These are phyloP conservation scores for Hycleus phaleratus DNA, from an alignment of 1,140 invertebrate species.

Conservation along the genomic window DNA sequence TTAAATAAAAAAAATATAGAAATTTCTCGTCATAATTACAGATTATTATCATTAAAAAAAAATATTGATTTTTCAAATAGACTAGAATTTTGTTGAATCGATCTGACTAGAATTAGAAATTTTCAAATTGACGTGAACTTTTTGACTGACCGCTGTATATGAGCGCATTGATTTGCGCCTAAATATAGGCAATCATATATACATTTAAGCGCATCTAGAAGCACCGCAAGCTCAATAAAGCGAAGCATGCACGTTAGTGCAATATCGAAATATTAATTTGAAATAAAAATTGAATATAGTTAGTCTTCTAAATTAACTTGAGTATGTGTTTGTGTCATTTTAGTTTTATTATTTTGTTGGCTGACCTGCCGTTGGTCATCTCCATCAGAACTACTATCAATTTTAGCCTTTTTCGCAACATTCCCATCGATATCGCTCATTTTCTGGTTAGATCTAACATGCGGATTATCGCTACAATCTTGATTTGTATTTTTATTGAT, in stretches of 20 bases:
- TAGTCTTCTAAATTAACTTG: conserved; percentile 34
- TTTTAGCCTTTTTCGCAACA: conserved; percentile 37
- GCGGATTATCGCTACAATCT: conserved; percentile 21
- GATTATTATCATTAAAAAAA: too few relatives aligned
- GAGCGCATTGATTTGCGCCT: too few relatives aligned
- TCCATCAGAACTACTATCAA: conserved; percentile 42
- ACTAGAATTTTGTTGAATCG: too few relatives aligned
- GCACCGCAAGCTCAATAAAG: conserved; percentile 5
- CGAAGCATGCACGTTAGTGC: conserved; percentile 12
- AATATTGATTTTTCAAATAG: too few relatives aligned
- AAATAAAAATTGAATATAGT: neutral
- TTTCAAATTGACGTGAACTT: too few relatives aligned
- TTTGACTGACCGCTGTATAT: too few relatives aligned
- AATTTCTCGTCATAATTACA: too few relatives aligned
- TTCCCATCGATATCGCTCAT: conserved; percentile 35
- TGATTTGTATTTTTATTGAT: conserved; percentile 24
- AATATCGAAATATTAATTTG: neutral
- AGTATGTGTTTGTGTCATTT: conserved; percentile 24
- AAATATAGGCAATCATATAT: too few relatives aligned
- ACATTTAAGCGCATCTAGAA: neutral
- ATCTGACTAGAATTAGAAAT: too few relatives aligned
- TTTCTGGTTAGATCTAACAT: conserved; percentile 21
- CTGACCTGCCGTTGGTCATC: conserved; percentile 46
- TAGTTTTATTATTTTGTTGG: conserved; percentile 24
- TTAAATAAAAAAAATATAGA: too few relatives aligned